Evolutionary conservation across 2,113 vertebrate species (phyloP), one percentile per base, ranked within the genome.

Genomic region (Phycodurus eques): DNA sequence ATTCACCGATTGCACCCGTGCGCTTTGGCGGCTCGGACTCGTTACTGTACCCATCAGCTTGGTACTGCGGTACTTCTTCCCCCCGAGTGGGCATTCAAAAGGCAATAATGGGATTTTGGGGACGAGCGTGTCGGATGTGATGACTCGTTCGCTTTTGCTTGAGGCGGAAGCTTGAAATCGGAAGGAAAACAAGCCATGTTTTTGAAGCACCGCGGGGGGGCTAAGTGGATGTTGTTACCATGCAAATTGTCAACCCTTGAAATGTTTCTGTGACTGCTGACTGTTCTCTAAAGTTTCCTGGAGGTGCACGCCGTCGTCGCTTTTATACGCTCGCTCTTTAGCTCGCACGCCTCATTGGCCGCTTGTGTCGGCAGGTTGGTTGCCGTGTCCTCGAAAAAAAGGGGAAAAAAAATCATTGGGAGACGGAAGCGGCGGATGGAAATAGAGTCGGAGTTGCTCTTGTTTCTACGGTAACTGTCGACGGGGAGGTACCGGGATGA

Each of bases 401-500:
- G 5, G 80, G 89, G 80, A 88, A 80, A 74, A 71, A 87, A 91
- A 90, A 89, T 92, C 87, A 86, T 83, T 85, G 89, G 89, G 88
- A 83, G 85, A 92, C 87, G 77, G 86, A 61, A 88, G 88, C 80
- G 84, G 79, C 78, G 87, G 92, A 92, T 93, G 87, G 92, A 93
- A 93, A 93, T 93, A 93, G 92, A 93, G 90, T 90, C 81, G 77
- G 88, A 91, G 91, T 92, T 92, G 92, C 92, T 93, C 92, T 91
- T 93, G 92, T 93, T 93, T 93, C 92, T 93, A 93, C 90, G 92
- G 92, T 92, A 93, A 93, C 91, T 93, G 91, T 89, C 85, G 89
- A 91, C 63, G 91, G 90, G 91, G 92, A 92, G 88, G 92, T 93
- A 90, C 92, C 83, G 84, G 68, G 90, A 92, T 91, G 91, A 89